Evolutionary conservation across 2,888 invertebrate species (phyloP), one percentile per base, ranked within the genome.

Genomic region (Coecobrya sp.): DNA sequence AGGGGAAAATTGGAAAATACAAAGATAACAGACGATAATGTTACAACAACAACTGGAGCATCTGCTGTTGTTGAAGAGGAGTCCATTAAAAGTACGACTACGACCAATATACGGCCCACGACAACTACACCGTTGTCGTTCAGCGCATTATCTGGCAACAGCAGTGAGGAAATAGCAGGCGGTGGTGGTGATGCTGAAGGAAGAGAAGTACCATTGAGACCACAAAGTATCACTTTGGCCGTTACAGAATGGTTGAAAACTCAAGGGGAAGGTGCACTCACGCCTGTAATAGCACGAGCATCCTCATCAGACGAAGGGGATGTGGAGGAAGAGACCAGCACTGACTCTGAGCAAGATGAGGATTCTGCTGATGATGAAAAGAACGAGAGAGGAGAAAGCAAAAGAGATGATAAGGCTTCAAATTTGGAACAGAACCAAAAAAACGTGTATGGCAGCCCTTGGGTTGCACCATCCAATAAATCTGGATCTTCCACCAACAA

Each of bases 381-480:
- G 27, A 93, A 93, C 7, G 84, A 79, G 86, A 76, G 42, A 42
- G 65, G 68, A 27, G 55, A 81, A 27, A 81, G 52, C 22, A 84
- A 85, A 25, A 22, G 88, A 73, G 88, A 89, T 84, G 92, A 92
- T 84, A 84, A 91, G 25, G 92, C 86, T 86, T 88, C 88, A 65
- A 92, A 90, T 91, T 89, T 88, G 89, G 91, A 93, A 93, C 93
- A 93, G 93, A 92, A 93, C 91, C 95, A 96, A 96, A 96, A 96
- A 96, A 96, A 96, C 96, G 96, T 96, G 96, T 95, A 96, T 95
- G 95, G 96, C 96, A 96, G 96, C 96, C 96, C 96, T 96, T 96
- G 82, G 92, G 36, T 89, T 94, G 94, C 93, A 94, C 94, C 95
- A 95, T 95, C 94, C 95, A 95, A 93, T 95, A 94, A 94, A 89